Conservation (phyloP, 1,140 invertebrate genomes). For the Megalopta genalis region DNA sequence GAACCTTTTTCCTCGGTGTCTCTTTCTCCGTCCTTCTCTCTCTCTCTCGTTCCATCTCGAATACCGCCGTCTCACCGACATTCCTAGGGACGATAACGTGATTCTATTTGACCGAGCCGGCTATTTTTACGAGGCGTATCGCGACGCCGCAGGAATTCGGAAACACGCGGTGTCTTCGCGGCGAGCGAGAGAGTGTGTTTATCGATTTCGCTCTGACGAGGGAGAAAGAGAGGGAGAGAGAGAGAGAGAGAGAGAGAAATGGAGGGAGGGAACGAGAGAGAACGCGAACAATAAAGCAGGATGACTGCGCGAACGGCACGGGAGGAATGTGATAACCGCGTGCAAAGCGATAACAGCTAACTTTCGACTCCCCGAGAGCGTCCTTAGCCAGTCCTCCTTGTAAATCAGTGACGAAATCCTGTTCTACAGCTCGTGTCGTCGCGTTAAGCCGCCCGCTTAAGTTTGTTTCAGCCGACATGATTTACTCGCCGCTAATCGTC, state of each 20-base stretch:
- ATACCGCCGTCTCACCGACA: background rate
- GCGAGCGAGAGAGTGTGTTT: background rate
- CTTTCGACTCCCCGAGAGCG: constrained; percentile 54
- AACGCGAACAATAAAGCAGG: no score
- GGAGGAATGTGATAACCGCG: constrained; percentile 40
- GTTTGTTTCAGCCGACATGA: constrained; percentile 25
- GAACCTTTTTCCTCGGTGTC: background rate
- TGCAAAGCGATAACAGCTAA: constrained; percentile 44
- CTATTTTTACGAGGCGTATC: constrained; percentile 6
- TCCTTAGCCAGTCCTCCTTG: constrained; percentile 2
- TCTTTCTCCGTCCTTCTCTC: no score
- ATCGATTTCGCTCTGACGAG: background rate
- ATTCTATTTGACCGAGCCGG: background rate
- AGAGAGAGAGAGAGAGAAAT: no score
- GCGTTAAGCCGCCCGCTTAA: background rate
- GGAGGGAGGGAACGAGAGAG: no score
- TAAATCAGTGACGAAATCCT: constrained; percentile 32
- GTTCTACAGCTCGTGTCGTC: constrained; percentile 16
- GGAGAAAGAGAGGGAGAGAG: no score
- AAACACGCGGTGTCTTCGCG: background rate
- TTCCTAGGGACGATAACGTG: background rate
- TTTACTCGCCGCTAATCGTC: background rate
- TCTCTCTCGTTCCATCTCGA: no score
- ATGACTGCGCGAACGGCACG: constrained; percentile 12
- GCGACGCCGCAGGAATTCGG: background rate